Conservation (phyloP, 2,797 vertebrate species). For the Hyperoplus immaculatus region DNA sequence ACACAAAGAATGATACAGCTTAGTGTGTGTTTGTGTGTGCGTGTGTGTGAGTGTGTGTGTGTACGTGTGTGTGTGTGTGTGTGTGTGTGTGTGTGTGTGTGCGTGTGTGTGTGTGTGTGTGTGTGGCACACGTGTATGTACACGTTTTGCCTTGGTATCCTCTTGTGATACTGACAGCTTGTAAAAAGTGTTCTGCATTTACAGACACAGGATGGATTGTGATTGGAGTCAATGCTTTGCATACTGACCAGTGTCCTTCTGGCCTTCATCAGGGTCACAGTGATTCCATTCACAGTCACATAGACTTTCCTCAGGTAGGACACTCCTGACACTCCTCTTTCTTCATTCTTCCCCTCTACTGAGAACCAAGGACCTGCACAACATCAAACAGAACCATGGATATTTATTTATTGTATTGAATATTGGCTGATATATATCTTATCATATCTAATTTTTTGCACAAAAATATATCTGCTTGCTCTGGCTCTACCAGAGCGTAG, state of each 20-base stretch:
- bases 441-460: background rate
- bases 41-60: too few species aligned
- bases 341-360: slow-evolving; percentile 86
- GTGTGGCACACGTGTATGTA: too few species aligned
- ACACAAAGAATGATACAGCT: background rate
- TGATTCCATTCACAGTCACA: slow-evolving; percentile 79
- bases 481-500: background rate
- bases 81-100: background rate
- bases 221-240: background rate
- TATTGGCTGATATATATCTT: too few species aligned
- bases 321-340: slow-evolving; percentile 76
- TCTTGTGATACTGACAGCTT: background rate
- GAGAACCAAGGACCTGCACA: slow-evolving; percentile 87
- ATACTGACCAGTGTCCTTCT: slow-evolving; percentile 82
- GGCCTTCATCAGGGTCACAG: slow-evolving; percentile 85
- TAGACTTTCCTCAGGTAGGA: slow-evolving; percentile 86
- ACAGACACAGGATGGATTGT: background rate
- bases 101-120: background rate
- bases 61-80: too few species aligned
- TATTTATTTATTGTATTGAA: background rate
- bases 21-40: too few species aligned
- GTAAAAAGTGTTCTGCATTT: too few species aligned
- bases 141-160: background rate
- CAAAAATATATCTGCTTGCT: background rate
- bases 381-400: background rate